These are phyloP conservation scores for Denticeps clupeoides DNA, from an alignment of 2,797 vertebrate species.

Conservation along the genomic window DNA sequence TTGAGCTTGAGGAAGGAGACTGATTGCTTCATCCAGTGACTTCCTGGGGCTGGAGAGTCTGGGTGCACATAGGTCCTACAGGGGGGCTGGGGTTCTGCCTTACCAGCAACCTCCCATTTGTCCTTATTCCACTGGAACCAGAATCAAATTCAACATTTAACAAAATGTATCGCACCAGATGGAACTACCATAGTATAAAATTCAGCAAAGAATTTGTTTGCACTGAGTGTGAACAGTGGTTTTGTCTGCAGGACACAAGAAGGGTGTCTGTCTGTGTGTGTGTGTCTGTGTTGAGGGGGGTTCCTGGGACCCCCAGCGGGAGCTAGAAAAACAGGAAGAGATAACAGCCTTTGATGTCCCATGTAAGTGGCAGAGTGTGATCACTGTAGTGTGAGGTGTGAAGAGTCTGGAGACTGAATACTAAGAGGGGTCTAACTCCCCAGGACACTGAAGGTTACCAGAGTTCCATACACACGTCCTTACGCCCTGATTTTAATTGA, in stretches of 20 bases:
- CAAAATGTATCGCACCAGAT: no score
- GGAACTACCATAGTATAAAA: no score
- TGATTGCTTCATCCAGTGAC: slow-evolving; percentile 87
- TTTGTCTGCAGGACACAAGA: neutral
- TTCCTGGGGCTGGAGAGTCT: slow-evolving; percentile 79
- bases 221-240: no score
- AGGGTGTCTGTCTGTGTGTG: slow-evolving; percentile 6
- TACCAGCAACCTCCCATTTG: slow-evolving; percentile 85
- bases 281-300: slow-evolving; percentile 26
- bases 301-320: slow-evolving; percentile 53
- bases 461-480: no score
- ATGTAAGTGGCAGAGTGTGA: slow-evolving; percentile 32
- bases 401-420: slow-evolving; percentile 29
- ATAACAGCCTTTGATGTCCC: slow-evolving; percentile 63
- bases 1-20: slow-evolving; percentile 87
- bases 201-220: no score
- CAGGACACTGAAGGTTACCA: no score
- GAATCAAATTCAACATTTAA: no score
- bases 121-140: slow-evolving; percentile 88
- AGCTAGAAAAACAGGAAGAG: slow-evolving; percentile 71
- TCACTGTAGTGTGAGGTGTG: slow-evolving; percentile 31
- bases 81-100: slow-evolving; percentile 82
- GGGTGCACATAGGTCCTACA: slow-evolving; percentile 83
- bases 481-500: no score
- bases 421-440: slow-evolving; percentile 18